Base-by-base conservation (phyloP, 2,888 invertebrate species). In the Eurytoma californica region DNA sequence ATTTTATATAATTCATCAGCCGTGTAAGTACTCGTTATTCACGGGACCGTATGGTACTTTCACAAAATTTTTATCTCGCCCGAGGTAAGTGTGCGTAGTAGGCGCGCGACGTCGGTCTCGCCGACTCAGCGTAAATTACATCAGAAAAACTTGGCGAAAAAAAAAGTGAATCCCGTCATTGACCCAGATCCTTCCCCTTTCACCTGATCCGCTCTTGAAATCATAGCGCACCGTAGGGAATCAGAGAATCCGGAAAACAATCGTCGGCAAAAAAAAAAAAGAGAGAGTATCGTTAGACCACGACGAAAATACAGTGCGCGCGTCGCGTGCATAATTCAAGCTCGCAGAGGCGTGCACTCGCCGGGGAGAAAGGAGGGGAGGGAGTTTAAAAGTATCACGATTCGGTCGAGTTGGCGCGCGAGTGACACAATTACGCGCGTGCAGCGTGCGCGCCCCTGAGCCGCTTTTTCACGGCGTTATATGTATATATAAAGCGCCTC, bases 341-440 rank as follows among this genome's bases (percentile, higher is more conserved):
- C 24, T 3, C 16, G 5, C 3, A 63, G 24, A 9, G 12, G n/a
- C 20, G 13, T 20, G 16, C 47, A 51, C 1, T n/a, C 14, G 47
- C 9, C 13, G 14, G 14, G 47, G 51, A 51, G 60, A 24, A 39
- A n/a, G n/a, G n/a, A 65, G 14, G 53, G 39, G 63, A n/a, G 39
- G 16, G 51, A 39, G 24, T 24, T 73, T 61, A 72, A 80, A 80
- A 72, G 72, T 80, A 72, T 75, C 61, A 16, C 76, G 72, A 73
- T 72, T 69, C 63, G 76, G 61, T 73, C 49, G 70, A 66, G 1
- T 69, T 24, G 55, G 18, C 60, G 14, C 28, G 39, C 63, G 67
- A 65, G 72, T 63, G 80, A 77, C 80, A 80, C 77, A 73, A 77
- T 80, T 80, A 75, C 58, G 24, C 61, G 57, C 3, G 49, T 51